phyloP scores from a whole-genome alignment of 2,113 vertebrate species.

The Uria lomvia region DNA sequence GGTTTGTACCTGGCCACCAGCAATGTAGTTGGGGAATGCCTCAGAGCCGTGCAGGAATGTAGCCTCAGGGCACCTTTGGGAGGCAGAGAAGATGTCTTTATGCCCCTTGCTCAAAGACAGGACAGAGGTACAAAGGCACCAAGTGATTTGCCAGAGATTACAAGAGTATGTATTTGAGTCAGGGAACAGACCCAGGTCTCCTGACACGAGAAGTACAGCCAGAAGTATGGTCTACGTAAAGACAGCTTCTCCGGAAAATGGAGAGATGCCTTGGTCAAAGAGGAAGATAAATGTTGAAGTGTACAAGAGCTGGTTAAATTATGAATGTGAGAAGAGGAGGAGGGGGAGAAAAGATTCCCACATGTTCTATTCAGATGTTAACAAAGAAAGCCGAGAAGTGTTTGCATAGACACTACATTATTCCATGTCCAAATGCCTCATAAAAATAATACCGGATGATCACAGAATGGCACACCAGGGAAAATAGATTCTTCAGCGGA shows the following conservation, averaged over 20 bases:
- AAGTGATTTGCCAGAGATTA: neutral
- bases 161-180: neutral
- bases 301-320: slow-evolving; percentile 32
- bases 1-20: slow-evolving; percentile 16
- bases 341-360: slow-evolving; percentile 49
- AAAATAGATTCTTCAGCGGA: slow-evolving; percentile 67
- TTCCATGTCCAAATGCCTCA: slow-evolving; percentile 72
- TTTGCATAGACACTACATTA: slow-evolving; percentile 75
- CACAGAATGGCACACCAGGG: slow-evolving; percentile 55
- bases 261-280: neutral
- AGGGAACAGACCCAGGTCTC: neutral
- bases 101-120: neutral
- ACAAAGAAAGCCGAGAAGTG: slow-evolving; percentile 74
- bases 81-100: neutral
- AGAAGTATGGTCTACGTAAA: neutral
- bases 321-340: slow-evolving; percentile 55
- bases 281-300: neutral
- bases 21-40: neutral
- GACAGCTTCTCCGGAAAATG: neutral
- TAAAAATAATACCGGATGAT: slow-evolving; percentile 73
- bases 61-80: slow-evolving; percentile 3
- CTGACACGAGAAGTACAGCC: neutral
- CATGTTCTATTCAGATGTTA: slow-evolving; percentile 74
- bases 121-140: neutral
- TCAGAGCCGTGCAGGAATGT: neutral